Evolutionary conservation across 2,888 invertebrate genomes (phyloP), one percentile per base, ranked within the genome.

Genomic region (Catocala sponsa): DNA sequence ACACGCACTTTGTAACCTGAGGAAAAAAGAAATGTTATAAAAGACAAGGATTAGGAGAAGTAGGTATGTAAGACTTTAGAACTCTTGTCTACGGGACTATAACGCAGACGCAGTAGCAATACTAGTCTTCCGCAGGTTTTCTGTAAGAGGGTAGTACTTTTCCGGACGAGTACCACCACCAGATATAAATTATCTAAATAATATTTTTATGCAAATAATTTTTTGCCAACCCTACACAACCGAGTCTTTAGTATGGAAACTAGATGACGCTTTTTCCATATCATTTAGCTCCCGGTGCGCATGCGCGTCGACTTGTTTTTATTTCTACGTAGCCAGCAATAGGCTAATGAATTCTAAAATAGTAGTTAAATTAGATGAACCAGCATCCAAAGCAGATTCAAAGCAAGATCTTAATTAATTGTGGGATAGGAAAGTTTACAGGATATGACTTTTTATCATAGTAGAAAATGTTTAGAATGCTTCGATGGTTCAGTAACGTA

Each of bases 251-350:
- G 63, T 74, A 75, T 74, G 75, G 75, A 74, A 75, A 75, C 75
- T 74, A 76, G 75, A 70, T 61, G 75, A 63, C 6, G 59, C 68
- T 74, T 71, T 74, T 74, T 71, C 74, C 75, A 76, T 75, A 74
- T 68, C 59, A 76, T 70, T 73, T 70, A 59, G 47, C 65, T 57
- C 32, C 46, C 48, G 56, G 48, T 61, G 55, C 38, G 51, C 60
- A 68, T 55, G 32, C 44, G 35, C 61, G 44, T 38, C 35, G 5
- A 62, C 72, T 58, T 53, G 68, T 74, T 74, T 76, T 73, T 76
- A 64, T 70, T 68, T 58, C 44, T 11, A 62, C 1, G 56, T 48
- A 49, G 15, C n/a, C 4, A 59, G 49, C 50, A 52, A 53, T 48
- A 32, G 53, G 55, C 70, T 63, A 68, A 67, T 74, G 70, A 74